These are phyloP conservation scores for Triplophysa tibetana DNA, from an alignment of 2,113 vertebrate genomes.

Conservation along the genomic window DNA sequence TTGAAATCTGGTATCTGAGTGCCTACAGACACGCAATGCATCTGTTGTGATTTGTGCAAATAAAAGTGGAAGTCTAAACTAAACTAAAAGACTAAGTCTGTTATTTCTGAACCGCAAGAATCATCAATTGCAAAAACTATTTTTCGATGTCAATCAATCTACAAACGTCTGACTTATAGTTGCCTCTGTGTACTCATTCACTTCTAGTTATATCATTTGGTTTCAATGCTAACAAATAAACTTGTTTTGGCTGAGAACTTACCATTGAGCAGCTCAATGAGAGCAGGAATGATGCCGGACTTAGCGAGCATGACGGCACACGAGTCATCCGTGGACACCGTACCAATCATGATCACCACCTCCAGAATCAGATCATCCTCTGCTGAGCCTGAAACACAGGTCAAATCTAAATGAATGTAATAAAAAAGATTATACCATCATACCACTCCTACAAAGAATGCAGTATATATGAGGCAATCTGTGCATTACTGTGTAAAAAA, in stretches of 20 bases:
- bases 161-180: too few relatives aligned
- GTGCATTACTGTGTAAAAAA: neutral
- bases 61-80: constrained; percentile 15
- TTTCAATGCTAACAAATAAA: neutral
- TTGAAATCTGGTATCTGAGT: constrained; percentile 7
- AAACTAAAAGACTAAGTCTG: neutral
- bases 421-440: neutral
- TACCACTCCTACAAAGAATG: neutral
- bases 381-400: constrained; percentile 78
- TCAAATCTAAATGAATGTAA: constrained; percentile 7
- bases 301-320: constrained; percentile 94
- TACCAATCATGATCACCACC: constrained; percentile 98
- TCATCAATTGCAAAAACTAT: too few relatives aligned
- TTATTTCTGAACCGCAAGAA: neutral
- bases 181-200: too few relatives aligned
- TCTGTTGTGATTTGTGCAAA: neutral
- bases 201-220: too few relatives aligned
- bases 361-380: constrained; percentile 96
- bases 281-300: constrained; percentile 93
- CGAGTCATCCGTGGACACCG: constrained; percentile 94
- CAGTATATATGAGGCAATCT: too few relatives aligned
- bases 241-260: constrained; percentile 33
- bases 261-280: constrained; percentile 96
- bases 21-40: constrained; percentile 10
- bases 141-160: too few relatives aligned